Evolutionary conservation across 2,113 vertebrate genomes (phyloP), one percentile per base, ranked within the genome.

Genomic region (Sakesphorus luctuosus): DNA sequence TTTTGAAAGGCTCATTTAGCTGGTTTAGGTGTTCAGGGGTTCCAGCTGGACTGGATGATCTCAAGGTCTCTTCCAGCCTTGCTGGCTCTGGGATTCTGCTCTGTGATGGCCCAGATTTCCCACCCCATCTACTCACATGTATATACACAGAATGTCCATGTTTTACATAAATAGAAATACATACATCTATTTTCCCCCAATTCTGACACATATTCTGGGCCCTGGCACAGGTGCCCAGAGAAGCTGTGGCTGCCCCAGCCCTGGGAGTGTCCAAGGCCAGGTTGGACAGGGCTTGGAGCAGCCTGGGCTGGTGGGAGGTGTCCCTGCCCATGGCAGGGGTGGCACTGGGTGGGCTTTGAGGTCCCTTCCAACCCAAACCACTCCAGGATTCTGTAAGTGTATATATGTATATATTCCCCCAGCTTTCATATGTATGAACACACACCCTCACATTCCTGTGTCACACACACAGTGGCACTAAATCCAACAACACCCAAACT

Each of bases 251-350:
- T 77, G 63, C 18, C 38, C 21, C 55, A 62, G 23, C 47, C 23
- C 47, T 62, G 74, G 38, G 0, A 55, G n/a, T 29, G 66, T 0
- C 47, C 84, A 2, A 78, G 55, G 65, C 55, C 55, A n/a, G 55
- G 47, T 0, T 87, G 73, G 71, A 29, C 0, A 1, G 47, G 26
- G 43, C 40, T n/a, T n/a, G n/a, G n/a, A n/a, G n/a, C n/a, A 29
- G 0, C 10, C 24, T 47, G 49, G 66, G 40, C 46, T 0, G 28
- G 56, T 40, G 40, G 40, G 0, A 87, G n/a, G 29, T 55, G 40
- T 55, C 49, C 66, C 24, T 69, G 84, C 20, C 62, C 55, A 16
- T 12, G 46, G 73, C 38, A 77, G 46, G 11, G 55, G 33, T 52
- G 55, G 53, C 1, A 24, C 55, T 55, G 56, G 49, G 0, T 35